phyloP scores from a whole-genome alignment of 2,113 vertebrate species.

The Hemichromis elongatus region DNA sequence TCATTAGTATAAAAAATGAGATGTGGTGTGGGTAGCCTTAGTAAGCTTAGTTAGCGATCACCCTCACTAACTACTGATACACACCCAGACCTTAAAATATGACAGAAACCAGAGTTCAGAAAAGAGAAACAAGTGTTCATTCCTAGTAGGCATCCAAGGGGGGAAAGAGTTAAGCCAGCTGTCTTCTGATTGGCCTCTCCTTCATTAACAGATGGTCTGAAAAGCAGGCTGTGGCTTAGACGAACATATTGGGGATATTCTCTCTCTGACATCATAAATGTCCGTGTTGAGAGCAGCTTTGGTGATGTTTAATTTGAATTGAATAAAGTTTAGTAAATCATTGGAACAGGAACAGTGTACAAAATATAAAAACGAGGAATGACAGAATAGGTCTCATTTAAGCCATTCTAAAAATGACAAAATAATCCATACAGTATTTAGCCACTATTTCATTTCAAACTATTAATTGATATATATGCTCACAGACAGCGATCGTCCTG shows the following conservation, averaged over 20 bases:
- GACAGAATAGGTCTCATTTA: background rate
- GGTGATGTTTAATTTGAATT: background rate
- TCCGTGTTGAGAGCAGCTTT: background rate
- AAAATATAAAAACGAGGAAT: background rate
- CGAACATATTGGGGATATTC: background rate
- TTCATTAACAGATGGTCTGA: background rate
- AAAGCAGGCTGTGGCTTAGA: background rate
- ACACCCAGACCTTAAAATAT: background rate
- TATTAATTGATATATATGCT: background rate
- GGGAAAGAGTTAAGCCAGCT: background rate
- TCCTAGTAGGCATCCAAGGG: background rate
- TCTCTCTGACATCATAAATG: background rate
- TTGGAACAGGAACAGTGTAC: background rate
- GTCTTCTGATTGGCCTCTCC: background rate
- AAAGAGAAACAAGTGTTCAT: background rate
- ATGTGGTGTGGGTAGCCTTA: background rate
- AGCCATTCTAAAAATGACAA: background rate
- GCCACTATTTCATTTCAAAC: background rate
- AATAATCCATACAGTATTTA: background rate
- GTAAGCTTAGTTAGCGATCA: background rate
- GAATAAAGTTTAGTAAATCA: accelerated
- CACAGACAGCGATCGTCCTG: background rate
- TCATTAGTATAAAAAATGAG: background rate
- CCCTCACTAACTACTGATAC: background rate
- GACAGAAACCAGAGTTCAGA: background rate